Evolutionary conservation across 2,888 invertebrate species (phyloP), one percentile per base, ranked within the genome.

Genomic region (Scelioninae gen. 1): DNA sequence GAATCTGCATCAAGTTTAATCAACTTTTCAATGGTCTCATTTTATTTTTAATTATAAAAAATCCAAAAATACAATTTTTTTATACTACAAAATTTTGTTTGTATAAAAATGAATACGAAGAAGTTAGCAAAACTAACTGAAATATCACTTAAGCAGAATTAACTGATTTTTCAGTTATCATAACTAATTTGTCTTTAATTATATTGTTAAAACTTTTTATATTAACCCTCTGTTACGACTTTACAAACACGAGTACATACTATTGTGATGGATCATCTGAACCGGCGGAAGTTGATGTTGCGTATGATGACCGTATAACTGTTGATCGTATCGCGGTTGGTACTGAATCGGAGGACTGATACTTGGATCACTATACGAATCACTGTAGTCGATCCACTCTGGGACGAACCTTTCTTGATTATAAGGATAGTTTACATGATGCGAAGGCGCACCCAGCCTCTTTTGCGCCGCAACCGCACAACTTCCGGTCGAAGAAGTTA

Each of bases 401-500:
- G 90, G 90, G 74, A 90, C 87, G 58, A 89, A 90, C 86, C 91
- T 86, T 53, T 91, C 91, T 71, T 90, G 90, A 0, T 88, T 89
- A 85, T 90, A 90, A 4, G 91, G 90, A 66, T 89, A 91, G 4
- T 84, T 82, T 0, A 86, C 60, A 80, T 91, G 90, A 16, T 87
- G 86, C 13, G 66, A 49, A 8, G 89, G 85, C 1, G 91, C 91
- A 0, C 92, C 92, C 5, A 92, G 87, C 3, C 92, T 86, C 75
- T 92, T 92, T 69, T 92, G 92, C 0, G 92, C 91, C 0, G 92
- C 92, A 0, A 92, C 92, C 9, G 92, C 92, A 79, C 92, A 92
- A 76, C 92, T 92, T 75, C 92, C 92, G 11, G 94, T 95, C 4
- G 95, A 94, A 1, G 95, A 95, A 45, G 95, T 95, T 85, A 95